Base-by-base conservation (phyloP, 92 coral and sea anemone species). In the Phenganax subtilis region DNA sequence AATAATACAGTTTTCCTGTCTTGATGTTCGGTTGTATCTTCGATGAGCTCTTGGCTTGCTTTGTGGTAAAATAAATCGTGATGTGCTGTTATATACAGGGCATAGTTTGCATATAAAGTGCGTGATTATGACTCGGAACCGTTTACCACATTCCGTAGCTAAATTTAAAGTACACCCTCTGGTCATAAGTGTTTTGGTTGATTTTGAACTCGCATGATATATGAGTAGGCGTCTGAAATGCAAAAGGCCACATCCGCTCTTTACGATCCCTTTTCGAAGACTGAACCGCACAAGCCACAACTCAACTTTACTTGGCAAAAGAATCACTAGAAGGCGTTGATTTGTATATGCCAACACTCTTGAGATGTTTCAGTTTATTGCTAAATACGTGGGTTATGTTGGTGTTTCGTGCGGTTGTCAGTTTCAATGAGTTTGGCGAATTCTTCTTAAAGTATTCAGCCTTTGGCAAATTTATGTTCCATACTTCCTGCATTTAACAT, bases 181-280 rank as follows among this genome's bases (percentile, higher is more conserved):
- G 73, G 53, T 10, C 9, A 37, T 53, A 37, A 68, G 73, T 68
- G 73, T 68, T 68, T 68, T 37, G 47, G 47, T 37, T 37, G 47
- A 37, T 37, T 37, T 68, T 11, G 73, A 68, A 68, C 31, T 68
- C 53, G 47, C 6, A 28, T 11, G 30, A 68, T 14, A n/a, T 8
- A 6, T 68, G 73, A 68, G 73, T 68, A 68, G 73, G 73, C 73
- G 73, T 64, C 14, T 37, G 47, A 37, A 37, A 37, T 37, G 47
- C 47, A 37, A 37, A 37, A 37, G 5, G 47, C 5, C 47, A 37
- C 47, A 37, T 37, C 47, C 47, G 47, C 5, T 37, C 47, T 37
- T 37, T 37, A 37, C 47, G 47, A 37, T 37, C 25, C 25, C 25
- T 37, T 37, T 37, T 37, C 5, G 47, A 37, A 37, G 47, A 37